phyloP scores from a whole-genome alignment of 2,888 invertebrate genomes.

The Slavum lentiscoides region DNA sequence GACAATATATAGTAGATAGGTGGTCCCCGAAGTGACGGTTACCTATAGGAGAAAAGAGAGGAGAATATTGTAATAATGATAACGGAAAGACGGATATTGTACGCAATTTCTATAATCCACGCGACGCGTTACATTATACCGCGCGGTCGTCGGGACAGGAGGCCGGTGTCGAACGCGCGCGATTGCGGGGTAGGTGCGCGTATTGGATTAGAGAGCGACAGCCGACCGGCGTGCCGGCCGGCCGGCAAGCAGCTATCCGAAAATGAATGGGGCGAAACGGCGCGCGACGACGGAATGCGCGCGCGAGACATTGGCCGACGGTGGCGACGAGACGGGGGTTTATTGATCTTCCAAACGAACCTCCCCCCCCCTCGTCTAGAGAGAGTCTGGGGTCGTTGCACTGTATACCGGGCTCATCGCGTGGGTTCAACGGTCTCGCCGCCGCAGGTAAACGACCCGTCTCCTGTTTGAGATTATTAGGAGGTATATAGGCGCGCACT shows the following conservation, averaged over 20 bases:
- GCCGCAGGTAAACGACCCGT: neutral
- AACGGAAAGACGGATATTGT: no score
- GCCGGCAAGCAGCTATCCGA: neutral
- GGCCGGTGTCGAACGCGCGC: no score
- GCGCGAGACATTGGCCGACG: neutral
- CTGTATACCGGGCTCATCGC: neutral
- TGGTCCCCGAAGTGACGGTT: no score
- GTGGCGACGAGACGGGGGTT: slow-evolving; percentile 22
- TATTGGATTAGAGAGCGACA: neutral
- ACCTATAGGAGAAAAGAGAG: no score
- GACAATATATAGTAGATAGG: no score
- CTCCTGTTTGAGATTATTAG: neutral
- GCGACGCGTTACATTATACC: no score
- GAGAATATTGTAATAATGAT: no score
- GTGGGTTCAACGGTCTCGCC: neutral
- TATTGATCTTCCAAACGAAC: slow-evolving; percentile 43
- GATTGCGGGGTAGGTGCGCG: no score
- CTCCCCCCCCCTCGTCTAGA: neutral
- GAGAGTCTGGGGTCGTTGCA: slow-evolving; percentile 51
- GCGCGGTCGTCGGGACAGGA: no score
- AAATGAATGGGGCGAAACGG: slow-evolving; percentile 25
- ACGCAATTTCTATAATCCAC: no score
- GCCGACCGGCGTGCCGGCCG: slow-evolving; percentile 44
- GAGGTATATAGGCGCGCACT: no score
- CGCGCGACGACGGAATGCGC: slow-evolving; percentile 12